Percentiles rank a stretch among this genome's conserved stretches.
These are phyloP conservation scores for Paracentrotus lividus DNA, from an alignment of 53 echinoderm and acorn worm species.

Conservation along the genomic window DNA sequence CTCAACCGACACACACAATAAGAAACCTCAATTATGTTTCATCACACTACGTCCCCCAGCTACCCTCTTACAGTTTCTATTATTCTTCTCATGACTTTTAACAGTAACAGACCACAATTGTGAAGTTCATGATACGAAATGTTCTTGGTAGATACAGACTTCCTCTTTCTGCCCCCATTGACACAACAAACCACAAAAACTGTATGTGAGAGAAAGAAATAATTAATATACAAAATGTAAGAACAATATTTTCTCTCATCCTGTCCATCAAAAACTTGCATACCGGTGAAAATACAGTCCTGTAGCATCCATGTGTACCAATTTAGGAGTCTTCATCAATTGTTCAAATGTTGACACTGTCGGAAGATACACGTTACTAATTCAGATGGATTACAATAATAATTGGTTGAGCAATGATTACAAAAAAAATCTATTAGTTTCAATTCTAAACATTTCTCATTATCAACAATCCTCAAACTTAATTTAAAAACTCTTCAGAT, in stretches of 20 bases:
- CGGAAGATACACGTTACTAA: background rate
- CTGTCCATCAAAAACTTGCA: background rate
- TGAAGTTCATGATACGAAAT: background rate
- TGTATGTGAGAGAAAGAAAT: background rate
- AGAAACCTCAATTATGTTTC: slow-evolving; percentile 14
- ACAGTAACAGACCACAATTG: background rate
- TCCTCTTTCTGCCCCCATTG: background rate
- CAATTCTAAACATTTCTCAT: background rate
- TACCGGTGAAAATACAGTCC: no score
- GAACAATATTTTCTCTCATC: background rate
- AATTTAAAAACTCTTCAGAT: background rate
- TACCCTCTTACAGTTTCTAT: slow-evolving; percentile 1
- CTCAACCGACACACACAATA: background rate
- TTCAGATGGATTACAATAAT: background rate
- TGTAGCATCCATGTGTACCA: no score
- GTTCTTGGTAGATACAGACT: background rate
- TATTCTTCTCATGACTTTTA: background rate
- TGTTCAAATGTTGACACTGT: background rate
- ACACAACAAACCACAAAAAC: background rate
- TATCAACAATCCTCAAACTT: background rate
- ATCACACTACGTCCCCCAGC: background rate
- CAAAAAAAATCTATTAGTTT: background rate
- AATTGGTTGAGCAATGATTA: background rate
- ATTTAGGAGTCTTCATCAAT: no score
- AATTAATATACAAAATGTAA: background rate